phyloP scores from a whole-genome alignment of 2,113 vertebrate genomes.

The Pseudopipra pipra region DNA sequence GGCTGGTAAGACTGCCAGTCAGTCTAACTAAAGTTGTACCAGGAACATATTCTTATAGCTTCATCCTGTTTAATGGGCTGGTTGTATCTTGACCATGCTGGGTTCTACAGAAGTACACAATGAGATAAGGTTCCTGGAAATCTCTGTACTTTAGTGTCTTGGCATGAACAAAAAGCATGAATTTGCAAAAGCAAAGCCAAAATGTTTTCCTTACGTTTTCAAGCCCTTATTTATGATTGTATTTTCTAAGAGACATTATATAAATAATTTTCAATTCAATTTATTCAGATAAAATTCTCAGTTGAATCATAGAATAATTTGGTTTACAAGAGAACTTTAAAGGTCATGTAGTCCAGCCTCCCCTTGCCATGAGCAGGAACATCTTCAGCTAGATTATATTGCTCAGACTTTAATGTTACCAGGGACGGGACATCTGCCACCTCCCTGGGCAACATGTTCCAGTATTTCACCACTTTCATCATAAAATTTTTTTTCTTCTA shows the following conservation, averaged over 20 bases:
- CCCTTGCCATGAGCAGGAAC: too few species aligned
- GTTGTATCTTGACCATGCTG: not conserved
- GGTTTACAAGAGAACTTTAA: not conserved
- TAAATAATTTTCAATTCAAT: not conserved
- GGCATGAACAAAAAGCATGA: not conserved
- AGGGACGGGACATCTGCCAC: not conserved
- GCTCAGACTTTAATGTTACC: not conserved
- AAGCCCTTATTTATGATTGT: not conserved
- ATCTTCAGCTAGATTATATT: not conserved
- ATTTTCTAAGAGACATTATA: not conserved
- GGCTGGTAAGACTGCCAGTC: not conserved
- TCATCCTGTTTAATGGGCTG: not conserved
- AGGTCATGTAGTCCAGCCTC: not conserved
- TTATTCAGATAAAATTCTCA: not conserved
- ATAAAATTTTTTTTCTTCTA: not conserved
- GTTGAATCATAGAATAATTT: not conserved
- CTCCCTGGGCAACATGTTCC: not conserved
- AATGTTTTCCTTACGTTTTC: not conserved
- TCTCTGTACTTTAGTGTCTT: not conserved
- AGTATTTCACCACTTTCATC: not conserved
- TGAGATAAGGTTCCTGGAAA: not conserved
- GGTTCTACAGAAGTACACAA: not conserved
- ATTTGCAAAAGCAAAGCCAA: not conserved
- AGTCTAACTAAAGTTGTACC: not conserved
- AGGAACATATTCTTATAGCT: not conserved